Percentiles rank a stretch among this genome's conserved stretches.
Evolutionary conservation across 2,888 invertebrate species (phyloP).

Genomic region (Eudasyphora cyanicolor): DNA sequence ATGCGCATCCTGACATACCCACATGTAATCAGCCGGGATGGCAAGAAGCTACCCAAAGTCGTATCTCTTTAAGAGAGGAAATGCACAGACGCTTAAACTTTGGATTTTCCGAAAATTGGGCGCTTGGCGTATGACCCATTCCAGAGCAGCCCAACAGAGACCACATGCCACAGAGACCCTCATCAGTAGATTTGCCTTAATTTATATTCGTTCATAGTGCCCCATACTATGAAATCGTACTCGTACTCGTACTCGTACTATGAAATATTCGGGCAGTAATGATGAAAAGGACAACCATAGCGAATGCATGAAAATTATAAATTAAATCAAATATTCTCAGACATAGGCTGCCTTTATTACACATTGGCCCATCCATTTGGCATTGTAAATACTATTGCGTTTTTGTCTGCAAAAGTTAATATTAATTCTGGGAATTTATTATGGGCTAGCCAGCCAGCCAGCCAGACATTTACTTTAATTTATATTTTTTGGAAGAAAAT

Average conservation of each 20-base stretch:
- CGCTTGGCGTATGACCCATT: neutral
- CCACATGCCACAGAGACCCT: neutral
- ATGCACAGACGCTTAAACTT: neutral
- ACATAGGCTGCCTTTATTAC: neutral
- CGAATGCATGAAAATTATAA: neutral
- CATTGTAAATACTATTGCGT: neutral
- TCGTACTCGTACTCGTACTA: neutral
- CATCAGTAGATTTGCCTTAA: too few species aligned
- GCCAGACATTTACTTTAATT: neutral
- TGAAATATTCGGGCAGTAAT: neutral
- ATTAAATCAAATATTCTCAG: neutral
- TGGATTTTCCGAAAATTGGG: neutral
- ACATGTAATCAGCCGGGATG: neutral
- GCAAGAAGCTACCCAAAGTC: too few species aligned
- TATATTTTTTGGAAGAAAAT: neutral
- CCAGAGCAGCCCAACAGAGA: neutral
- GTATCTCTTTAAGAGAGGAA: too few species aligned
- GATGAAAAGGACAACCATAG: neutral
- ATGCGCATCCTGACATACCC: slow-evolving; percentile 3
- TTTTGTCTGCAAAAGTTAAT: neutral
- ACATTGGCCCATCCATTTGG: neutral
- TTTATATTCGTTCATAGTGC: too few species aligned
- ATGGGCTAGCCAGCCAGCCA: neutral
- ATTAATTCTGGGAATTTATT: neutral
- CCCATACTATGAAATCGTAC: neutral